These are phyloP conservation scores for Morus bassanus DNA, from an alignment of 2,797 vertebrate genomes.

Conservation along the genomic window DNA sequence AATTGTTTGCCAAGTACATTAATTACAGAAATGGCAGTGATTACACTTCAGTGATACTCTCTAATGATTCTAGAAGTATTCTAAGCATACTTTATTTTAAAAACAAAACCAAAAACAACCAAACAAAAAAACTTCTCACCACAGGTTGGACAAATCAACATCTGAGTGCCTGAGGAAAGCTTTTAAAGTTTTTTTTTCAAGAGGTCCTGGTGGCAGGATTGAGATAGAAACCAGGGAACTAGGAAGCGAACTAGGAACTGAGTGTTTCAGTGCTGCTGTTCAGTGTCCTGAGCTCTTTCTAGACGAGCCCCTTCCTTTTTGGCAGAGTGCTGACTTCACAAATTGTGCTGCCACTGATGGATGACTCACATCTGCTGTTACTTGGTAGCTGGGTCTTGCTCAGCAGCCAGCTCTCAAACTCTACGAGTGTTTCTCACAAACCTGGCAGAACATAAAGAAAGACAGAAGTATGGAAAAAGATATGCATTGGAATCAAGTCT, in stretches of 20 bases:
- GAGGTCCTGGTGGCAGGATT: neutral
- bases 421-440: neutral
- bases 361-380: neutral
- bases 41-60: constrained; percentile 29
- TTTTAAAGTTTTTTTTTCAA: neutral
- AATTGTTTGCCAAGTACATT: constrained; percentile 17
- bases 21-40: neutral
- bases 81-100: neutral
- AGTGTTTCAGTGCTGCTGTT: too few relatives aligned
- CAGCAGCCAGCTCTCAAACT: neutral
- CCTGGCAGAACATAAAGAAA: neutral
- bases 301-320: neutral
- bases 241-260: too few relatives aligned
- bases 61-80: neutral
- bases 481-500: neutral
- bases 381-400: neutral
- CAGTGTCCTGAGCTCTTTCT: neutral
- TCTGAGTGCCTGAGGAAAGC: neutral
- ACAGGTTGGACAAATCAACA: too few relatives aligned
- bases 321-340: neutral
- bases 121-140: neutral
- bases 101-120: neutral
- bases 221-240: neutral
- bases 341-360: neutral
- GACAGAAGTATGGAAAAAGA: neutral